phyloP scores from a whole-genome alignment of 2,113 vertebrate genomes.

The Anoura caudifer region DNA sequence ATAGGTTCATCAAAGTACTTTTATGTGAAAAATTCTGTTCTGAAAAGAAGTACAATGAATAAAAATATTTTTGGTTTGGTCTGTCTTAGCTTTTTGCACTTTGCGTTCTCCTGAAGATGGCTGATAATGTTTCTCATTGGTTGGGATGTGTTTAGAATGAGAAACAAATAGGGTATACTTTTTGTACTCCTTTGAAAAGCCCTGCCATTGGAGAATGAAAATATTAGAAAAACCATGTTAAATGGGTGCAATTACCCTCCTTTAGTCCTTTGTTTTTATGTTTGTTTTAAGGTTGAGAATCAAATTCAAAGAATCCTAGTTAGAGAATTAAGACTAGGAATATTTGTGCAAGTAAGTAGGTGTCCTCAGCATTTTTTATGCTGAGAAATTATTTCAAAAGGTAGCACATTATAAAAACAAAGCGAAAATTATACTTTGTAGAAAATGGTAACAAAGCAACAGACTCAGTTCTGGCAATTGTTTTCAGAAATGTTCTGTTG shows the following conservation, averaged over 20 bases:
- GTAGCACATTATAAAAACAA: background rate
- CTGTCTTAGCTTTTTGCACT: background rate
- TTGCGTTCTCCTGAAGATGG: background rate
- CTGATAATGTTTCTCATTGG: background rate
- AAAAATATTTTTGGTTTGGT: background rate
- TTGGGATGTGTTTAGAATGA: conserved; percentile 40
- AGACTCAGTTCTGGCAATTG: background rate
- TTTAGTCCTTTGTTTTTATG: background rate
- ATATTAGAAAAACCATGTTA: conserved; percentile 24
- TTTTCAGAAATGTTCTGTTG: conserved; percentile 32
- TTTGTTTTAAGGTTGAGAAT: conserved; percentile 20
- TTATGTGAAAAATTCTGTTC: background rate
- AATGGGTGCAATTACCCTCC: background rate
- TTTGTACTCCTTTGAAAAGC: conserved; percentile 21
- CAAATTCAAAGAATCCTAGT: background rate
- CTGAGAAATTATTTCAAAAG: conserved; percentile 29
- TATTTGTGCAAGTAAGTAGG: conserved; percentile 20
- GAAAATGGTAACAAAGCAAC: conserved; percentile 21
- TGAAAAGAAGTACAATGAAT: background rate
- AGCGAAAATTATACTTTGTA: conserved; percentile 6
- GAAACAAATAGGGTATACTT: background rate
- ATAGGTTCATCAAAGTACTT: background rate
- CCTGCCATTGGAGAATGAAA: background rate
- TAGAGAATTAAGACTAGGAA: background rate
- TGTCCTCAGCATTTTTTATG: background rate